phyloP scores from a whole-genome alignment of 1,140 invertebrate species.

The Orchestia grillus region DNA sequence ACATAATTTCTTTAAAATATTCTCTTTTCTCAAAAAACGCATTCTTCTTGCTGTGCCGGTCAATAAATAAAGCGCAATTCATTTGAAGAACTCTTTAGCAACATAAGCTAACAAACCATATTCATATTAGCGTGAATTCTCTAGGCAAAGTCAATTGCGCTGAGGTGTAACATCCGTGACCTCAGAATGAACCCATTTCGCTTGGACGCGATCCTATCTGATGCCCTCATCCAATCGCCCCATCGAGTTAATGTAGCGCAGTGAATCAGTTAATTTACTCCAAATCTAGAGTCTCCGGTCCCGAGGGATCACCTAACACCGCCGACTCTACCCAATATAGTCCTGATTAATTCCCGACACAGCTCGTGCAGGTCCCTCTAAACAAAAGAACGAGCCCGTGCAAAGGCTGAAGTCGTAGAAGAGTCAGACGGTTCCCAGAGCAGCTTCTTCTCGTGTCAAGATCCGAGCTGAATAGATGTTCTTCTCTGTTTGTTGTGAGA shows the following conservation, averaged over 20 bases:
- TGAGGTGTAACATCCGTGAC: not conserved
- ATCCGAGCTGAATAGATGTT: not conserved
- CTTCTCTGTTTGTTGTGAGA: not conserved
- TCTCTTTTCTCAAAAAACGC: no score
- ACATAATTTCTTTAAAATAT: not conserved
- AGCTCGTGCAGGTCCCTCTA: not conserved
- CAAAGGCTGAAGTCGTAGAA: not conserved
- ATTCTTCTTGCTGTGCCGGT: not conserved
- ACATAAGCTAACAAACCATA: not conserved
- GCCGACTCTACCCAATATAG: not conserved
- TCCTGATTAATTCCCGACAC: not conserved
- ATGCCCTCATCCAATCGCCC: not conserved
- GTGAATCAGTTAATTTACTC: slow-evolving; percentile 24
- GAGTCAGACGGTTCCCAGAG: not conserved
- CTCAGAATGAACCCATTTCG: not conserved
- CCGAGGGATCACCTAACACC: not conserved
- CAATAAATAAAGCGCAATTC: not conserved
- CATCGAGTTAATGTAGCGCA: not conserved
- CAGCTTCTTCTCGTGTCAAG: slow-evolving; percentile 1
- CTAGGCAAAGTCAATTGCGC: not conserved
- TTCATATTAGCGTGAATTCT: not conserved
- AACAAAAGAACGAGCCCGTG: not conserved
- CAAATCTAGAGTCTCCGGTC: not conserved
- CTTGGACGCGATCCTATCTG: not conserved
- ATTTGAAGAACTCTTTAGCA: not conserved